phyloP scores from a whole-genome alignment of 92 coral and sea anemone genomes.

The Zoanthus solanderi region DNA sequence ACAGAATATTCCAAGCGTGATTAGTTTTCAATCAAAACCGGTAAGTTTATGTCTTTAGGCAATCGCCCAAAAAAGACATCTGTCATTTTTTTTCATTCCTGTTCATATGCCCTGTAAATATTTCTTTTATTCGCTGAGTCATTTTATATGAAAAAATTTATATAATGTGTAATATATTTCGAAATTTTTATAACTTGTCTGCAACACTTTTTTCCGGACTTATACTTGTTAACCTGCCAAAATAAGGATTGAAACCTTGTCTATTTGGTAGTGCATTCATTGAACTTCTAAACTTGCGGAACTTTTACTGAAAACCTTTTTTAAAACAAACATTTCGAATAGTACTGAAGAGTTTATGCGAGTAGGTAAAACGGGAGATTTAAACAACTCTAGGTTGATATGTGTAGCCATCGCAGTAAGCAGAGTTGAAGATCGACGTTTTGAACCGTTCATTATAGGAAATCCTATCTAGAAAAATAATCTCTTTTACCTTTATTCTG shows the following conservation, averaged over 20 bases:
- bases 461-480: not conserved
- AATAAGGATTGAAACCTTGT: too few species aligned
- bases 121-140: not conserved
- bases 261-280: too few species aligned
- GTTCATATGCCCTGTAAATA: not conserved
- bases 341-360: too few species aligned
- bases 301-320: not conserved
- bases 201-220: not conserved
- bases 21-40: constrained; percentile 4
- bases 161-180: not conserved
- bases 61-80: constrained; percentile 10
- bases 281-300: too few species aligned
- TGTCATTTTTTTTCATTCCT: constrained; percentile 7
- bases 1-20: constrained; percentile 28
- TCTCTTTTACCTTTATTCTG: not conserved
- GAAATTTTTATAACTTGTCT: not conserved
- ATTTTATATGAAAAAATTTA: not conserved
- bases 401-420: too few species aligned
- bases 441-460: too few species aligned
- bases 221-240: too few species aligned
- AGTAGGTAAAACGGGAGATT: too few species aligned
- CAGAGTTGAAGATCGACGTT: too few species aligned
- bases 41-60: constrained; percentile 25
- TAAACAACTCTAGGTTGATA: too few species aligned
- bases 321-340: not conserved